These are phyloP conservation scores for Vanessa atalanta DNA, from an alignment of 1,140 invertebrate species.

Conservation along the genomic window DNA sequence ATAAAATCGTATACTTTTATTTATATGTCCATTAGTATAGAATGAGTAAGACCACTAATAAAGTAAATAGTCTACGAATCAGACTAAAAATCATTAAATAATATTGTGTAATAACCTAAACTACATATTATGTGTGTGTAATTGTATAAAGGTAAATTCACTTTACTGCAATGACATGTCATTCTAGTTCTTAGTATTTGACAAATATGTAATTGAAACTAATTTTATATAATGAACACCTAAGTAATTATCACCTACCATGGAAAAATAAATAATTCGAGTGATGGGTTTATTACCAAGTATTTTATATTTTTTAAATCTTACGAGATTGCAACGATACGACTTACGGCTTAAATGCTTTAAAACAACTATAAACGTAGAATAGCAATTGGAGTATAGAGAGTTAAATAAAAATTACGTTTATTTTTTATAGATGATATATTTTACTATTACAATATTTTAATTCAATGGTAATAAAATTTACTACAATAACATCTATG, in stretches of 20 bases:
- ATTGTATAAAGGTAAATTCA: background rate
- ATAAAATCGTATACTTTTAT: too few species aligned
- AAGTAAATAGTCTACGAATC: background rate
- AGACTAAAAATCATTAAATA: background rate
- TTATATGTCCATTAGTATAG: too few species aligned
- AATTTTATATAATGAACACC: constrained; percentile 15
- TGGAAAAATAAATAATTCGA: constrained; percentile 5
- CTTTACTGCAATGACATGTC: background rate
- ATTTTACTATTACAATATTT: too few species aligned
- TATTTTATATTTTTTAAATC: background rate
- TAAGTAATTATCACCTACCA: constrained; percentile 9
- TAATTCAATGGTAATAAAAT: too few species aligned
- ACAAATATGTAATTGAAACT: constrained; percentile 11
- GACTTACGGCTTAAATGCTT: background rate
- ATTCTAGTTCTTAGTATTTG: constrained; percentile 14
- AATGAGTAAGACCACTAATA: too few species aligned
- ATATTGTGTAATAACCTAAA: background rate
- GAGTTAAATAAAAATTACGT: too few species aligned
- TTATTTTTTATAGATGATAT: too few species aligned
- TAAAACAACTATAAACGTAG: too few species aligned
- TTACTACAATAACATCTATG: too few species aligned
- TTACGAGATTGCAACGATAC: background rate
- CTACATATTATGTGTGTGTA: background rate
- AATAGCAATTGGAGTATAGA: too few species aligned
- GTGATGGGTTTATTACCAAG: constrained; percentile 9